Percentiles rank a stretch among this genome's conserved stretches.
phyloP scores from a whole-genome alignment of 2,113 vertebrate species.

The Polypterus senegalus region DNA sequence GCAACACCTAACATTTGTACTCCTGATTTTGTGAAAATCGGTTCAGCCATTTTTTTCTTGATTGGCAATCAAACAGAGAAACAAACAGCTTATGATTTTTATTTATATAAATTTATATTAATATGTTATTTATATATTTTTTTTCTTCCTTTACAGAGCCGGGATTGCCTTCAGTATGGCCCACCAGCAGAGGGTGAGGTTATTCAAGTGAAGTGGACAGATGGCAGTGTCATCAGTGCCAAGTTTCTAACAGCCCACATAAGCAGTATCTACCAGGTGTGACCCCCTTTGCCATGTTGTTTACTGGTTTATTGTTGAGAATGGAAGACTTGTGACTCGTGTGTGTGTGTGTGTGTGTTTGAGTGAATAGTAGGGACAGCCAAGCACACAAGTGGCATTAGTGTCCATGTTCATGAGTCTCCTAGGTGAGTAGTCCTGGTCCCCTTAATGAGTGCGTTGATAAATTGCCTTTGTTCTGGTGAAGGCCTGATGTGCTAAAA shows the following conservation, averaged over 20 bases:
- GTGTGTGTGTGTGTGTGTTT: too few relatives aligned
- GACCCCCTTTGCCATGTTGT: background rate
- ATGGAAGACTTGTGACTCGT: background rate
- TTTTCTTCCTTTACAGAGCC: conserved; percentile 51
- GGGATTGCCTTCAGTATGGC: conserved; percentile 69
- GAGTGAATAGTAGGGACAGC: too few relatives aligned
- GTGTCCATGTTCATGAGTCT: too few relatives aligned
- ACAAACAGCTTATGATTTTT: background rate
- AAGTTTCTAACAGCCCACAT: conserved; percentile 67
- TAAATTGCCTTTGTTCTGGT: too few relatives aligned
- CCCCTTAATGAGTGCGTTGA: too few relatives aligned
- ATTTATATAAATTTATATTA: background rate
- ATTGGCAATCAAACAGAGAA: too few relatives aligned
- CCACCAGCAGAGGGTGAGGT: conserved; percentile 66
- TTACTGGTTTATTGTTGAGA: conserved; percentile 5
- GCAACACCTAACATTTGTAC: too few relatives aligned
- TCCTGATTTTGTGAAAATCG: too few relatives aligned
- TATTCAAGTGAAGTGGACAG: conserved; percentile 61
- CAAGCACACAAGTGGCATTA: too few relatives aligned
- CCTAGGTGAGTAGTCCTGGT: too few relatives aligned
- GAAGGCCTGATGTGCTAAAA: too few relatives aligned
- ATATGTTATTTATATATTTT: background rate
- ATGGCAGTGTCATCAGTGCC: conserved; percentile 66
- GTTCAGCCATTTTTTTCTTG: too few relatives aligned
- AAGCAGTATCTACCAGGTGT: conserved; percentile 78